These are phyloP conservation scores for Tychaedon coryphoeus DNA, from an alignment of 2,113 vertebrate genomes.

Conservation along the genomic window DNA sequence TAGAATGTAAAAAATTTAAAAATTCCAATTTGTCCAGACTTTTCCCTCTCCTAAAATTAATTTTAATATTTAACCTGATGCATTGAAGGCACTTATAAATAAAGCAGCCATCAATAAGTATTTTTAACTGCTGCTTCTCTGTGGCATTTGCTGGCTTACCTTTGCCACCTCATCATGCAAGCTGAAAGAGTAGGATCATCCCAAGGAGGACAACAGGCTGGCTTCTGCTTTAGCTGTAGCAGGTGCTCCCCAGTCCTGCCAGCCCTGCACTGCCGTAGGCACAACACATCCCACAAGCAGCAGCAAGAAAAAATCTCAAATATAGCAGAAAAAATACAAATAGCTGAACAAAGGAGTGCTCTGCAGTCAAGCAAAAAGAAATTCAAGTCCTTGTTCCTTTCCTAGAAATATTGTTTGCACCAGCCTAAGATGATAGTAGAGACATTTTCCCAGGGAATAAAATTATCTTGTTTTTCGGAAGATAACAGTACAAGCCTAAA, in stretches of 20 bases:
- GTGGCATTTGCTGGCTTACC: not conserved
- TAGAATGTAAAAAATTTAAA: not conserved
- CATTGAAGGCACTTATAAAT: not conserved
- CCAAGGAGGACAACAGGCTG: not conserved
- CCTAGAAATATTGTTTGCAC: not conserved
- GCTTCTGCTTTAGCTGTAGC: not conserved
- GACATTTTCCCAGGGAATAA: not conserved
- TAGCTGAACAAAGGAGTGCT: not conserved
- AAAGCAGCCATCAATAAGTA: not conserved
- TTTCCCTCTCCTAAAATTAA: not conserved
- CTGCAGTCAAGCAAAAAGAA: not conserved
- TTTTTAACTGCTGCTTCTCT: not conserved
- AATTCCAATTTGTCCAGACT: not conserved
- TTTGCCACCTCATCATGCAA: not conserved
- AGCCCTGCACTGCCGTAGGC: not conserved
- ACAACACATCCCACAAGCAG: not conserved
- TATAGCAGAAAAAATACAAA: not conserved
- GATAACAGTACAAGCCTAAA: not conserved
- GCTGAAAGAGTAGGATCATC: not conserved
- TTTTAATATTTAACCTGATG: not conserved
- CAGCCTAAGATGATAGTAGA: not conserved
- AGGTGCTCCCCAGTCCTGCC: fast-evolving
- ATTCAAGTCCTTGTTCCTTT: not conserved
- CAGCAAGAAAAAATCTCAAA: not conserved
- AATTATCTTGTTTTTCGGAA: not conserved